A percentile compares a stretch with the other conserved stretches of the same genome.
Evolutionary conservation across 2,113 vertebrate species (phyloP).

Genomic region (Vireo altiloquus): DNA sequence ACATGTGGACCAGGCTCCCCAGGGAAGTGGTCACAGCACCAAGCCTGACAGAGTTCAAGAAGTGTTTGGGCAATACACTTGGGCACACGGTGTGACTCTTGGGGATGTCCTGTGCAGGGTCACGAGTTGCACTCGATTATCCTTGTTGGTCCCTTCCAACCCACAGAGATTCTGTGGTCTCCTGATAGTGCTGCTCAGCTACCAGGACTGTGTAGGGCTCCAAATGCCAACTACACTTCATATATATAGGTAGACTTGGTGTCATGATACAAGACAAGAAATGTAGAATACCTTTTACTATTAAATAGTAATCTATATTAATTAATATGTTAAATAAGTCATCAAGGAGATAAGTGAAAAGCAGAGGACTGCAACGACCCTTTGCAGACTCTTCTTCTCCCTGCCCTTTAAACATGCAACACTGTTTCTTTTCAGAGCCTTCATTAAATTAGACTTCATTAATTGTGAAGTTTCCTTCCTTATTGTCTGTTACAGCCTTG

Average conservation of each 20-base stretch:
- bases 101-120: too few species aligned
- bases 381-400: neutral
- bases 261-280: neutral
- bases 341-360: conserved; percentile 41
- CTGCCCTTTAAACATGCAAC: neutral
- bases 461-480: neutral
- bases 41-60: neutral
- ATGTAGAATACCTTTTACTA: neutral
- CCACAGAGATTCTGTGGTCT: neutral
- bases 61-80: rapidly evolving
- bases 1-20: rapidly evolving
- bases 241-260: neutral
- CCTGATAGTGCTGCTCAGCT: neutral
- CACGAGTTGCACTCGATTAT: rapidly evolving
- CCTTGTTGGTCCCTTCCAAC: neutral
- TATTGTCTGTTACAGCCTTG: neutral
- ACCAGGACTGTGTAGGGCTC: neutral
- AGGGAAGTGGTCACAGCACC: neutral
- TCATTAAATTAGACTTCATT: conserved; percentile 26
- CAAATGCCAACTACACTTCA: neutral
- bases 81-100: neutral
- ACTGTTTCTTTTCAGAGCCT: neutral
- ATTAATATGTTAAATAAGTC: conserved; percentile 18
- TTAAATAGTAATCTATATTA: conserved; percentile 29
- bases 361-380: neutral